Conservation (phyloP, 2,888 invertebrate genomes). For the Drosophila buzzatii region DNA sequence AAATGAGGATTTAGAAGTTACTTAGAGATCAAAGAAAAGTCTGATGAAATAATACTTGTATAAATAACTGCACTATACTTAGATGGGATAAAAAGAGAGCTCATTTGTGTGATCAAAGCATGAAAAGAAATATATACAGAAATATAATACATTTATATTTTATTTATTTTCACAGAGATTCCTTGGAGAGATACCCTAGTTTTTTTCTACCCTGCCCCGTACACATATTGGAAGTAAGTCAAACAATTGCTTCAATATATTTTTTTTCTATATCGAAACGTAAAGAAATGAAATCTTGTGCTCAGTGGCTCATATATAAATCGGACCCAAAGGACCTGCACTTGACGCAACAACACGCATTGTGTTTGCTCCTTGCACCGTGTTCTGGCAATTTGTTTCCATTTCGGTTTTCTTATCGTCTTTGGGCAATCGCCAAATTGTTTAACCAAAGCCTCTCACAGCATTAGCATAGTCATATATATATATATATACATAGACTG, state of each 20-base stretch:
- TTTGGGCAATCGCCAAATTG: conserved; percentile 71
- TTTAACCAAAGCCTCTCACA: conserved; percentile 53
- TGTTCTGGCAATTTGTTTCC: conserved; percentile 75
- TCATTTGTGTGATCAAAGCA: background rate
- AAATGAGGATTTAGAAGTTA: background rate
- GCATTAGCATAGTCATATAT: conserved; percentile 70
- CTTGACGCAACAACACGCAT: conserved; percentile 62
- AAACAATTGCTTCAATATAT: conserved; percentile 5
- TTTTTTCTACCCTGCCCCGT: background rate
- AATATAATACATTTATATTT: background rate
- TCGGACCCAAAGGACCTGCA: conserved; percentile 74
- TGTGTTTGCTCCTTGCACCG: conserved; percentile 67
- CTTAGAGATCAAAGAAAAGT: background rate
- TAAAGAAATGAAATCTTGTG: conserved; percentile 27
- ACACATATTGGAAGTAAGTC: background rate
- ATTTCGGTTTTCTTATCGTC: conserved; percentile 76
- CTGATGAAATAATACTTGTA: background rate
- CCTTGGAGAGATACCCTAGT: background rate
- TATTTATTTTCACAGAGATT: background rate
- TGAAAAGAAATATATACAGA: background rate
- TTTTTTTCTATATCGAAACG: background rate
- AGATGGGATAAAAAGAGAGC: background rate
- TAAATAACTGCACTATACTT: background rate
- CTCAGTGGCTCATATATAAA: conserved; percentile 59
- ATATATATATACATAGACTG: conserved; percentile 3